Conservation (phyloP, 1,140 invertebrate genomes). For the Samia ricini region DNA sequence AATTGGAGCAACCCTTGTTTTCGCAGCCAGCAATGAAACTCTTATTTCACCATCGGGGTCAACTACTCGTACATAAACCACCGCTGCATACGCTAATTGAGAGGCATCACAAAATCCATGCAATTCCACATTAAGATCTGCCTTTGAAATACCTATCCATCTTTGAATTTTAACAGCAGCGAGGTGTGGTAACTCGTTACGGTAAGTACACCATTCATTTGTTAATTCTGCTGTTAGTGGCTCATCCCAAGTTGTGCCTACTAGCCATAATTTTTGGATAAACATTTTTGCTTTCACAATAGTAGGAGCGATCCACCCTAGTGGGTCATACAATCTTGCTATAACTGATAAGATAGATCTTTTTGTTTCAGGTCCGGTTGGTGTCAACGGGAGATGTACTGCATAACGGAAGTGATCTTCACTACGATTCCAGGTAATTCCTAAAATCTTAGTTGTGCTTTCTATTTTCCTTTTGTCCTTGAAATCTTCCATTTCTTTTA, state of each 20-base stretch:
- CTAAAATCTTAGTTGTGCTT: conserved; percentile 21
- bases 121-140: conserved; percentile 3
- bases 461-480: too few species aligned
- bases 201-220: conserved; percentile 11
- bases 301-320: conserved; percentile 57
- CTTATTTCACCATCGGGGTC: neutral
- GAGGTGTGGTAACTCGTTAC: neutral
- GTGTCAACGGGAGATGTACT: conserved; percentile 1
- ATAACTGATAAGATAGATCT: conserved; percentile 23
- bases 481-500: too few species aligned
- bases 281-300: conserved; percentile 57
- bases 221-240: conserved; percentile 15
- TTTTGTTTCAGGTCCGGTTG: conserved; percentile 17
- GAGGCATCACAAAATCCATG: conserved; percentile 29
- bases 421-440: conserved; percentile 21
- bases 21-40: conserved; percentile 23
- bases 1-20: conserved; percentile 37
- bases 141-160: conserved; percentile 6
- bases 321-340: conserved; percentile 45
- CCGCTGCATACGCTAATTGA: conserved; percentile 23
- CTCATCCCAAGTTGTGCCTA: conserved; percentile 54
- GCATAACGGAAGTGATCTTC: conserved; percentile 18
- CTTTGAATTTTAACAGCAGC: conserved; percentile 14
- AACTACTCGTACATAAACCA: conserved; percentile 8
- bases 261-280: conserved; percentile 60